Percentiles rank a stretch among this genome's conserved stretches.
These are phyloP conservation scores for Scaptomyza polygonia DNA, from an alignment of 2,888 invertebrate genomes.

Conservation along the genomic window DNA sequence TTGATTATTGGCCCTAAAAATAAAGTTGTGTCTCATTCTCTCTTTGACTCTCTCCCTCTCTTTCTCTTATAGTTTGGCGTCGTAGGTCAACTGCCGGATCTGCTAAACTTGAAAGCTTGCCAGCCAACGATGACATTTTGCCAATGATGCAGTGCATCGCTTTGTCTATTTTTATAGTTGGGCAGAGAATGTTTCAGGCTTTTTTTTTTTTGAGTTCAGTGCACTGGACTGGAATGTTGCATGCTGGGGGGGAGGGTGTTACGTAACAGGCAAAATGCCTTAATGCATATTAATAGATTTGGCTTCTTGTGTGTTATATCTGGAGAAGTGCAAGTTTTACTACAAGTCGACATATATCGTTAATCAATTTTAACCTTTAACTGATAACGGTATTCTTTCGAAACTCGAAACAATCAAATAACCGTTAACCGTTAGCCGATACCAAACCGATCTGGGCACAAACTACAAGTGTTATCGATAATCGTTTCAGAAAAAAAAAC, in stretches of 20 bases:
- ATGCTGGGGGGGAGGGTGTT: not conserved
- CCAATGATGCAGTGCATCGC: slow-evolving; percentile 36
- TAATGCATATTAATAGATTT: not conserved
- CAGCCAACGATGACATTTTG: slow-evolving; percentile 37
- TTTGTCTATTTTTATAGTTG: slow-evolving; percentile 24
- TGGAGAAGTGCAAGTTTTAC: no score
- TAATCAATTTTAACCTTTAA: no score
- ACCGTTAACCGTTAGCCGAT: no score
- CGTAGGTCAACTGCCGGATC: slow-evolving; percentile 57
- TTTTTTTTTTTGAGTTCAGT: slow-evolving; percentile 43
- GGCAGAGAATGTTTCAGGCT: slow-evolving; percentile 40
- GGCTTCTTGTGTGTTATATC: no score
- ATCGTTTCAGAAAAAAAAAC: no score
- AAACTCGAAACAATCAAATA: no score
- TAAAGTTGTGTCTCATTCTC: slow-evolving; percentile 1
- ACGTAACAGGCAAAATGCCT: not conserved
- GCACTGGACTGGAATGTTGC: slow-evolving; percentile 4
- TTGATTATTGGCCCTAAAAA: not conserved
- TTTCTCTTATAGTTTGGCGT: no score
- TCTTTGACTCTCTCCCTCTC: no score
- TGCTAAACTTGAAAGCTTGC: slow-evolving; percentile 60
- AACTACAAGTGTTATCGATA: no score
- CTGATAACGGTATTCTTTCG: no score
- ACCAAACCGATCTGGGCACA: no score
- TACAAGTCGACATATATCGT: no score